Evolutionary conservation across 2,888 invertebrate species (phyloP).

Genomic region (Azorinus chamasolen): DNA sequence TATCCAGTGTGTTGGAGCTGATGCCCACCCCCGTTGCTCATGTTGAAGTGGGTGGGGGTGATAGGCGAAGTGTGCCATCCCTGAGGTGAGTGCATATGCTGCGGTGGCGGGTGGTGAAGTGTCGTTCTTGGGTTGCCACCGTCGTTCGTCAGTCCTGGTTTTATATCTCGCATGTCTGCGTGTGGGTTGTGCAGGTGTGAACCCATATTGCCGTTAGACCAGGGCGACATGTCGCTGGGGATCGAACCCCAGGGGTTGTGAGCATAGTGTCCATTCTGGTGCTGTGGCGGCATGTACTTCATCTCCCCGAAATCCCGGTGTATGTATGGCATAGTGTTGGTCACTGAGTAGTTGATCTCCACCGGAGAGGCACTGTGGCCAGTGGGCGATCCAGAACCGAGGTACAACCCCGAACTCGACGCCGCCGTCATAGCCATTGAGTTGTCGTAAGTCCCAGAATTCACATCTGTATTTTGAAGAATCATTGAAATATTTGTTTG

Average conservation of each 20-base stretch:
- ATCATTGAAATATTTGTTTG: conserved; percentile 46
- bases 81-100: conserved; percentile 90
- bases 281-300: conserved; percentile 90
- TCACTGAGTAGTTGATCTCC: conserved; percentile 86
- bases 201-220: conserved; percentile 89
- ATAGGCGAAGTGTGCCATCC: conserved; percentile 95
- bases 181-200: conserved; percentile 86
- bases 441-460: conserved; percentile 45
- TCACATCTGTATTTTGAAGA: conserved; percentile 57
- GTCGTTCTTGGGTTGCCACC: conserved; percentile 75
- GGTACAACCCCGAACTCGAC: conserved; percentile 92
- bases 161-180: conserved; percentile 88
- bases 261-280: conserved; percentile 89
- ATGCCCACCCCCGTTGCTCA: conserved; percentile 88
- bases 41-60: conserved; percentile 90
- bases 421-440: conserved; percentile 92
- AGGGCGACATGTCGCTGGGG: conserved; percentile 85
- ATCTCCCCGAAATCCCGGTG: conserved; percentile 80
- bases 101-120: conserved; percentile 88
- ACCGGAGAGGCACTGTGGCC: conserved; percentile 89
- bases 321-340: conserved; percentile 80
- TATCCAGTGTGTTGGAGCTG: conserved; percentile 88
- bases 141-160: conserved; percentile 82
- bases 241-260: conserved; percentile 93
- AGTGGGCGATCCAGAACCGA: conserved; percentile 92